Percentiles rank a stretch among this genome's conserved stretches.
phyloP scores from a whole-genome alignment of 2,797 vertebrate genomes.

The Clarias platycephalus region DNA sequence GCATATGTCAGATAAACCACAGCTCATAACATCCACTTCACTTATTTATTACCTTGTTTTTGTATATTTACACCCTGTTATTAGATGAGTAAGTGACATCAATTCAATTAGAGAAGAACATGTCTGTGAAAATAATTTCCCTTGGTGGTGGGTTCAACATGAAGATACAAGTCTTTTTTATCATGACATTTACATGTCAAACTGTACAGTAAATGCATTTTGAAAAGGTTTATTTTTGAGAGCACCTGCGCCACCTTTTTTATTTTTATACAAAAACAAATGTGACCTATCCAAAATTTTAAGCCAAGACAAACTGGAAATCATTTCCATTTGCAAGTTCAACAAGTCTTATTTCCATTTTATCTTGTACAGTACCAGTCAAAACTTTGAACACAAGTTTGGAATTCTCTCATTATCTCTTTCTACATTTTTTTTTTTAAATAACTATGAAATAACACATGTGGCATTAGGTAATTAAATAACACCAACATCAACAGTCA shows the following conservation, averaged over 20 bases:
- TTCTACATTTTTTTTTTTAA: no score
- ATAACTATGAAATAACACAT: no score
- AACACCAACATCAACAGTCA: no score
- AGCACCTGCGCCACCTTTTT: constrained; percentile 40
- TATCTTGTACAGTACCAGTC: neutral
- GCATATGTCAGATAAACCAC: constrained; percentile 52
- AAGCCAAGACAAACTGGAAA: constrained; percentile 1
- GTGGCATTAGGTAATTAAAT: no score
- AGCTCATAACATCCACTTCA: constrained; percentile 36
- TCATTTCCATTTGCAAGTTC: neutral
- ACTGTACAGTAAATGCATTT: constrained; percentile 32
- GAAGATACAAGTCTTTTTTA: constrained; percentile 26
- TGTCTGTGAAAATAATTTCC: constrained; percentile 38
- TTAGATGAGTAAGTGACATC: constrained; percentile 37
- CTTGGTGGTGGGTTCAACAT: constrained; percentile 17
- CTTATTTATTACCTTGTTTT: constrained; percentile 41
- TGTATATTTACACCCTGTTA: constrained; percentile 39
- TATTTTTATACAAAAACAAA: neutral
- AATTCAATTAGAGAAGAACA: constrained; percentile 45
- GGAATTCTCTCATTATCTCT: no score
- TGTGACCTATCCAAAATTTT: neutral
- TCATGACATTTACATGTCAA: constrained; percentile 42
- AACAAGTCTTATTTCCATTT: constrained; percentile 1
- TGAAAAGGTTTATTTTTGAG: constrained; percentile 21
- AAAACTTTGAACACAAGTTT: no score